phyloP scores from a whole-genome alignment of 1,140 invertebrate species.

The Apis dorsata region DNA sequence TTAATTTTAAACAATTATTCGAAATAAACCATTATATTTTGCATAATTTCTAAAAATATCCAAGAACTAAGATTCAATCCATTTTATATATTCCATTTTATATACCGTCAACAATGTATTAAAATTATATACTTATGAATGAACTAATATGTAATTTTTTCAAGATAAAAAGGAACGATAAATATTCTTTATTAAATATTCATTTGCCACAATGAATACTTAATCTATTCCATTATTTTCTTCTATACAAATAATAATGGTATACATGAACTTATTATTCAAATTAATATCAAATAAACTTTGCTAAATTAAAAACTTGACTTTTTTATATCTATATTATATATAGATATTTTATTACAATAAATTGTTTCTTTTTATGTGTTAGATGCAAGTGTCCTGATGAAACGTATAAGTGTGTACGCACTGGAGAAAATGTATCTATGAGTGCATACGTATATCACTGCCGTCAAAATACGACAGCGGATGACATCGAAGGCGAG shows the following conservation, averaged over 20 bases:
- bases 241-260: neutral
- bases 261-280: neutral
- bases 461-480: constrained; percentile 77
- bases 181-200: neutral
- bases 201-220: neutral
- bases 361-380: constrained; percentile 21
- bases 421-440: constrained; percentile 81
- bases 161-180: neutral
- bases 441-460: constrained; percentile 83
- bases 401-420: constrained; percentile 78
- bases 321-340: neutral
- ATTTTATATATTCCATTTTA: too few relatives aligned
- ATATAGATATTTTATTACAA: neutral
- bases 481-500: constrained; percentile 64
- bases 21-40: too few relatives aligned
- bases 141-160: constrained; percentile 6
- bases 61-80: too few relatives aligned
- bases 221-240: neutral
- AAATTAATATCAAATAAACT: neutral
- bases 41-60: too few relatives aligned
- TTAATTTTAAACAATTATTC: too few relatives aligned
- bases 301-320: too few relatives aligned
- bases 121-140: constrained; percentile 12
- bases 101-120: too few relatives aligned
- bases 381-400: constrained; percentile 82